Evolutionary conservation across 2,113 vertebrate genomes (phyloP).

Genomic region (Anoplopoma fimbria): DNA sequence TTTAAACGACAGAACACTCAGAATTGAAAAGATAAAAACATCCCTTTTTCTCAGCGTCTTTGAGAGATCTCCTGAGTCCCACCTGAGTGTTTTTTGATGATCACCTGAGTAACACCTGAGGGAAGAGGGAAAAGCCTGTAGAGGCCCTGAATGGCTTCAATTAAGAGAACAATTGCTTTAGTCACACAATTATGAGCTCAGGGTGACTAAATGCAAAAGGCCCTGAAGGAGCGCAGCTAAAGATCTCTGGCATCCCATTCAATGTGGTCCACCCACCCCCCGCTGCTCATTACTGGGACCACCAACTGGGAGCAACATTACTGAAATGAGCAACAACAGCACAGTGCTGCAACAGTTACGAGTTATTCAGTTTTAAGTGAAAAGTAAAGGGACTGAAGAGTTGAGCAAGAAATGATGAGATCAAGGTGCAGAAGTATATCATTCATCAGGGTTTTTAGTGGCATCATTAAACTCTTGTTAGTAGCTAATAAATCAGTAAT

Average conservation of each 20-base stretch:
- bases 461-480: neutral
- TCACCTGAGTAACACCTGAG: conserved; percentile 79
- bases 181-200: conserved; percentile 86
- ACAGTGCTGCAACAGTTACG: conserved; percentile 26
- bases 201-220: conserved; percentile 80
- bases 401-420: conserved; percentile 28
- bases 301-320: conserved; percentile 75
- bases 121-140: conserved; percentile 39
- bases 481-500: neutral
- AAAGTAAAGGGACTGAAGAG: neutral
- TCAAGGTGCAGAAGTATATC: neutral
- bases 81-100: conserved; percentile 60
- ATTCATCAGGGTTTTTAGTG: neutral
- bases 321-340: conserved; percentile 66
- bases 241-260: conserved; percentile 80
- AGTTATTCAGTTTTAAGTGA: conserved; percentile 42
- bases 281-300: conserved; percentile 73
- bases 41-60: neutral
- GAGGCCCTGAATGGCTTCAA: conserved; percentile 77
- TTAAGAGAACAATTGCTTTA: conserved; percentile 87
- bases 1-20: neutral
- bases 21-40: conserved; percentile 28
- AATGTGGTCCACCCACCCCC: conserved; percentile 71
- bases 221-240: conserved; percentile 81
- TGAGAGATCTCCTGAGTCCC: conserved; percentile 60